A percentile compares a stretch with the other conserved stretches of the same genome.
Conservation (phyloP, 2,797 vertebrate genomes). For the Peromyscus eremicus region DNA sequence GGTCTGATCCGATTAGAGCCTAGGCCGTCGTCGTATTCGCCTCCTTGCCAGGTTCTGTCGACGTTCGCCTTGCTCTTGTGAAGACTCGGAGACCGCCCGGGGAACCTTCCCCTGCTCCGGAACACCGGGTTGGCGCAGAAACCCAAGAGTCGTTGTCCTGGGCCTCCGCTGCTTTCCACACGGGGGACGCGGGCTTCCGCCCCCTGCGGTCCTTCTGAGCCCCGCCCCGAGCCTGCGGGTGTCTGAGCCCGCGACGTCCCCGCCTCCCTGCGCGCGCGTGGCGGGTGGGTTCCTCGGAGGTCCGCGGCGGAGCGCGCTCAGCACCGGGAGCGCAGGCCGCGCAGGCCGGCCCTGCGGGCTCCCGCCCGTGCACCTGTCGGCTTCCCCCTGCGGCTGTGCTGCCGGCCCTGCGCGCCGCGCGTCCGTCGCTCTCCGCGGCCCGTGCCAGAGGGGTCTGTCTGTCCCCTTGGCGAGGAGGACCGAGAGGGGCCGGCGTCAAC, state of each 20-base stretch:
- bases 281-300: conserved; percentile 56
- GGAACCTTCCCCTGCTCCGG: background rate
- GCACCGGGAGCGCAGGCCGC: background rate
- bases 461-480: conserved; percentile 47
- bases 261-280: conserved; percentile 43
- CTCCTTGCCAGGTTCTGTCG: conserved; percentile 58
- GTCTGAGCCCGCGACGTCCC: conserved; percentile 14
- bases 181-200: conserved; percentile 11
- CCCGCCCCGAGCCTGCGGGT: conserved; percentile 69
- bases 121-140: background rate
- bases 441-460: conserved; percentile 61
- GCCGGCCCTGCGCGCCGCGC: background rate
- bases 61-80: background rate
- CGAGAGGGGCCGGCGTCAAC: conserved; percentile 68
- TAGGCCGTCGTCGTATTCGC: conserved; percentile 80
- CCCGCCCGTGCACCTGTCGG: conserved; percentile 64
- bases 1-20: conserved; percentile 77
- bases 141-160: background rate
- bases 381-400: background rate
- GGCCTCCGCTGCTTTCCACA: background rate
- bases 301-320: background rate
- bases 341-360: conserved; percentile 14
- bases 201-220: conserved; percentile 40
- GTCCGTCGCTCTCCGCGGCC: background rate
- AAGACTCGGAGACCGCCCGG: background rate